Evolutionary conservation across 2,113 vertebrate genomes (phyloP), one percentile per base, ranked within the genome.

Genomic region (Lipotes vexillifer): DNA sequence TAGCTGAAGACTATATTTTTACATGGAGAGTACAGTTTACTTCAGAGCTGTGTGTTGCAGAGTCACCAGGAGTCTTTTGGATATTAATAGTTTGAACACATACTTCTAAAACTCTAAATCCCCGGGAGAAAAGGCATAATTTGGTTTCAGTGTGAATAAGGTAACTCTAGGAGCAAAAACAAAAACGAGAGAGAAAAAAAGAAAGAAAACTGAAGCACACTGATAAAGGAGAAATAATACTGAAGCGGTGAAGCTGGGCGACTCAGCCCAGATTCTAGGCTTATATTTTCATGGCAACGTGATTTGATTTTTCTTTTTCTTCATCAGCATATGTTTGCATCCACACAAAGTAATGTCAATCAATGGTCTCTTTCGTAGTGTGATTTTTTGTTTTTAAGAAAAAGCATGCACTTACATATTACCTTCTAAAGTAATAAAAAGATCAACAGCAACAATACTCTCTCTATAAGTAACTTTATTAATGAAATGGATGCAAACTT

Each of bases 61-160:
- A 69, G 52, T 93, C 41, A 55, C 33, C 23, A 88, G 21, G 2
- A 93, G 88, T 77, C n/a, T 65, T 13, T 75, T 75, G 10, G 41
- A 66, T 38, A 23, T 87, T 77, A 75, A 2, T 77, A 75, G 57
- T 80, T 89, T 90, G 49, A 96, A 93, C 15, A 68, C 57, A 74
- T 5, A 93, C 65, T 84, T 97, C 14, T 52, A 94, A 52, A 77
- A 0, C n/a, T 90, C 88, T 66, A 93, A 97, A 85, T 96, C 1
- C 7, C 0, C 6, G 1, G 0, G 18, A 27, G 1, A 83, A 49
- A 97, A 96, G 77, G 33, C n/a, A 6, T 12, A 49, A 5, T 77
- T 83, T 91, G 10, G 0, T 44, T 80, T 93, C 57, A 9, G 55
- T 49, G 44, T n/a, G 87, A 97, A 57, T 78, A 33, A 96, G 27